A percentile compares a stretch with the other conserved stretches of the same genome.
Evolutionary conservation across 2,113 vertebrate species (phyloP).

Genomic region (Callopanchax toddi): DNA sequence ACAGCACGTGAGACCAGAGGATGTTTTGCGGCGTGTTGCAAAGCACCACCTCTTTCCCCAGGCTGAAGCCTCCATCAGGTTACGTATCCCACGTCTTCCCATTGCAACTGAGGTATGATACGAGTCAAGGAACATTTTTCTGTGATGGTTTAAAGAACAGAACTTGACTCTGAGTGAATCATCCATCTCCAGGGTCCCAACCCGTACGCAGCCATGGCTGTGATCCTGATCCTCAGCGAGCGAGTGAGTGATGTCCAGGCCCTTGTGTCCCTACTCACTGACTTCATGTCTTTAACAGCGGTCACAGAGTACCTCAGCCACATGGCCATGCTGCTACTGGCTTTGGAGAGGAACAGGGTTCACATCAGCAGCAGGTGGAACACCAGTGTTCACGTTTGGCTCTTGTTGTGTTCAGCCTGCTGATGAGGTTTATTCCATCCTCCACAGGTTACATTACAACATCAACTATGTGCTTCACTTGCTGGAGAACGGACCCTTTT

Average conservation of each 20-base stretch:
- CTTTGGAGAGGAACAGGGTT: constrained; percentile 78
- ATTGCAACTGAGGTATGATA: constrained; percentile 38
- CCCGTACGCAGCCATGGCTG: constrained; percentile 79
- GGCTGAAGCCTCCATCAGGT: constrained; percentile 80
- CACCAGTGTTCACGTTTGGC: background rate
- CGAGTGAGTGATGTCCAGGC: constrained; percentile 79
- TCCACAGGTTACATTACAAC: constrained; percentile 89
- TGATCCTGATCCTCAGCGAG: constrained; percentile 86
- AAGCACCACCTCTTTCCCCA: constrained; percentile 84
- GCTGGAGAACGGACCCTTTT: constrained; percentile 82
- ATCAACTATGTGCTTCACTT: constrained; percentile 88
- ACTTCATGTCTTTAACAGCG: constrained; percentile 68
- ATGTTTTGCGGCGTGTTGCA: constrained; percentile 71
- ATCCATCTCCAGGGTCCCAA: constrained; percentile 72
- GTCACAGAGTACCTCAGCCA: constrained; percentile 86
- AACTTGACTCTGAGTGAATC: background rate
- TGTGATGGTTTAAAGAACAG: background rate
- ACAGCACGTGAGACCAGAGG: constrained; percentile 55
- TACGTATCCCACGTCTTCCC: constrained; percentile 58
- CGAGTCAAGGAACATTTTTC: background rate
- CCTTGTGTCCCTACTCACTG: constrained; percentile 77
- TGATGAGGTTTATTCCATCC: background rate
- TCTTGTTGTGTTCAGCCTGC: no score
- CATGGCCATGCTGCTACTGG: constrained; percentile 83
- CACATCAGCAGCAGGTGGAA: constrained; percentile 84